These are phyloP conservation scores for Taenioides sp. DNA, from an alignment of 2,797 vertebrate genomes.

Conservation along the genomic window DNA sequence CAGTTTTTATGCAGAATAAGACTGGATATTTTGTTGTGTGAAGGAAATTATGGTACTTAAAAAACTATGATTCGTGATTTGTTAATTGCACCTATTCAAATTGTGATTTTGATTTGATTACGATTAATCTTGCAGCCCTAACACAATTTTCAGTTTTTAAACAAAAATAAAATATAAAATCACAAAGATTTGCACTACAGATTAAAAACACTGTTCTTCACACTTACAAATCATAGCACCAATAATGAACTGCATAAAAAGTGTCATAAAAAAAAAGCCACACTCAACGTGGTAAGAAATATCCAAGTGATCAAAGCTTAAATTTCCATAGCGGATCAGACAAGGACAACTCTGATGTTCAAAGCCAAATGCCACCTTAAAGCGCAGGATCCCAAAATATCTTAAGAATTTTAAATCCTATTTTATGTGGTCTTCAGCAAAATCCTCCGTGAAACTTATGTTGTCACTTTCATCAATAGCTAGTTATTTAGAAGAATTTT, in stretches of 20 bases:
- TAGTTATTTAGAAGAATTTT: slow-evolving; percentile 22
- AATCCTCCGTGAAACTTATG: slow-evolving; percentile 55
- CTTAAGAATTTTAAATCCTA: slow-evolving; percentile 58
- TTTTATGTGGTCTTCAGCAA: slow-evolving; percentile 44
- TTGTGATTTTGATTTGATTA: no score
- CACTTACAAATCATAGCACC: no score
- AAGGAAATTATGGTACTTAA: no score
- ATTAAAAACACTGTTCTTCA: no score
- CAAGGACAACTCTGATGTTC: slow-evolving; percentile 18
- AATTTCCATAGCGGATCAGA: slow-evolving; percentile 14
- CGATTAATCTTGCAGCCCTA: no score
- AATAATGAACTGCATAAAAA: not conserved
- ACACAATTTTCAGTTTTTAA: no score
- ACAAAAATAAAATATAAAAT: no score
- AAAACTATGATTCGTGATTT: no score
- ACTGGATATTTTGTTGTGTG: no score
- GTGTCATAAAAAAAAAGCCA: not conserved
- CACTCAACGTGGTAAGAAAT: not conserved
- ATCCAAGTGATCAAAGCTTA: slow-evolving; percentile 1
- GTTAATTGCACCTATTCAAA: no score
- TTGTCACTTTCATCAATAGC: slow-evolving; percentile 57
- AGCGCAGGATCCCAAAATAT: slow-evolving; percentile 17
- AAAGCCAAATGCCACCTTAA: slow-evolving; percentile 18
- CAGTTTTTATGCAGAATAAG: no score
- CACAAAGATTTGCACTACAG: no score